Evolutionary conservation across 2,888 invertebrate species (phyloP).

Genomic region (Trissolcus japonicus): DNA sequence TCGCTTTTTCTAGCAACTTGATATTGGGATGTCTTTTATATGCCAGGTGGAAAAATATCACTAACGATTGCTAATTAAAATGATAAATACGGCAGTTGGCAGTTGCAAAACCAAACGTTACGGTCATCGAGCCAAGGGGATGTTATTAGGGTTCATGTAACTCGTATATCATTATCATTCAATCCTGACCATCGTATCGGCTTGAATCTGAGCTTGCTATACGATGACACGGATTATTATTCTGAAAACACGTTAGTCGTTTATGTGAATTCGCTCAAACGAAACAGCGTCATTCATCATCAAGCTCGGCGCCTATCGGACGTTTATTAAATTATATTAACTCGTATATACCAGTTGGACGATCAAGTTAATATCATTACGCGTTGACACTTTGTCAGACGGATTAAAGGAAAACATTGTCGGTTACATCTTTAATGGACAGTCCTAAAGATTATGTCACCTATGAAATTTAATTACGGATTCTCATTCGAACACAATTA

Average conservation of each 20-base stretch:
- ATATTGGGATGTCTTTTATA: constrained; percentile 28
- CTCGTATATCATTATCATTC: constrained; percentile 16
- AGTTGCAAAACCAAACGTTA: background rate
- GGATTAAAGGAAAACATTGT: constrained; percentile 23
- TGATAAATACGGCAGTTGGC: constrained; percentile 6
- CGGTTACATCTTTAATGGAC: constrained; percentile 7
- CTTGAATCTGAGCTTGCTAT: constrained; percentile 12
- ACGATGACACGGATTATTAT: constrained; percentile 36
- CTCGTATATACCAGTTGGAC: constrained; percentile 2
- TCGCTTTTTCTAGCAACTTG: background rate
- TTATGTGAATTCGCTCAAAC: constrained; percentile 16
- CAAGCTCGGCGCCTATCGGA: constrained; percentile 1
- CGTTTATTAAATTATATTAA: constrained; percentile 30
- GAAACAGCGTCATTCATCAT: constrained; percentile 20
- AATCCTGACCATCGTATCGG: constrained; percentile 14
- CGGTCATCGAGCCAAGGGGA: background rate
- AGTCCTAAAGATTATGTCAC: constrained; percentile 10
- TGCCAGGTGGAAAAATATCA: background rate
- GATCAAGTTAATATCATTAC: constrained; percentile 18
- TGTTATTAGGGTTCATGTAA: constrained; percentile 14
- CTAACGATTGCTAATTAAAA: constrained; percentile 31
- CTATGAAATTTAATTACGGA: constrained; percentile 17
- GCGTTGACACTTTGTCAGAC: constrained; percentile 18
- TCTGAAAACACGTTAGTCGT: constrained; percentile 25
- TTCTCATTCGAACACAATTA: constrained; percentile 2